Evolutionary conservation across 2,888 invertebrate genomes (phyloP), one percentile per base, ranked within the genome.

Genomic region (Periphyllus acericola): DNA sequence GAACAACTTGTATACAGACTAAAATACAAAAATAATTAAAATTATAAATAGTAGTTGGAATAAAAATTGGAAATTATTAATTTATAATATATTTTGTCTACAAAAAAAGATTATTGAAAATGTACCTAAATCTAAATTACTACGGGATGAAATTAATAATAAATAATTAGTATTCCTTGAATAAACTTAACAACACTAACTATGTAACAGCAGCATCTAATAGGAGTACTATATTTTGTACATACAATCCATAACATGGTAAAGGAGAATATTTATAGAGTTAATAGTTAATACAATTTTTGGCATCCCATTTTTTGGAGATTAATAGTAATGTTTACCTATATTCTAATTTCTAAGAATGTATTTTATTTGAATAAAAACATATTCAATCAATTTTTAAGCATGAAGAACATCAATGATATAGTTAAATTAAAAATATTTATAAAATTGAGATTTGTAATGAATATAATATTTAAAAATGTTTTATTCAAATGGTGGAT

Each of bases 41-140:
- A 82, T 32, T 81, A 81, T 46, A 68, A 34, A 72, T 21, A 68
- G 32, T 71, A 40, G 36, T 32, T 46, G 14, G 14, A 32, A 9
- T 52, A 6, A 76, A 84, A 40, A 40, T 17, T 34, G 19, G 5
- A 76, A 84, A 40, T 75, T 5, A 60, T 40, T 4, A 66, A 75
- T 17, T n/a, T 75, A 75, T 84, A 84, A 29, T 84, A 40, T 17
- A 36, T 66, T 60, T 36, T 46, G 21, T 75, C 83, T 84, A 84
- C 75, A 40, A 40, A 40, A 36, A 76, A 29, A 29, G 55, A 60
- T 21, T 32, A 86, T 46, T 46, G 74, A 86, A 40, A 80, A 55
- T 86, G 11, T 81, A 84, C 66, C 17, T 66, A 75, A 75, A 32
- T 40, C 83, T 76, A 84, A 84, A 76, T 25, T 8, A 32, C 83